phyloP scores from a whole-genome alignment of 2,888 invertebrate genomes.

The Amphipyra berbera region DNA sequence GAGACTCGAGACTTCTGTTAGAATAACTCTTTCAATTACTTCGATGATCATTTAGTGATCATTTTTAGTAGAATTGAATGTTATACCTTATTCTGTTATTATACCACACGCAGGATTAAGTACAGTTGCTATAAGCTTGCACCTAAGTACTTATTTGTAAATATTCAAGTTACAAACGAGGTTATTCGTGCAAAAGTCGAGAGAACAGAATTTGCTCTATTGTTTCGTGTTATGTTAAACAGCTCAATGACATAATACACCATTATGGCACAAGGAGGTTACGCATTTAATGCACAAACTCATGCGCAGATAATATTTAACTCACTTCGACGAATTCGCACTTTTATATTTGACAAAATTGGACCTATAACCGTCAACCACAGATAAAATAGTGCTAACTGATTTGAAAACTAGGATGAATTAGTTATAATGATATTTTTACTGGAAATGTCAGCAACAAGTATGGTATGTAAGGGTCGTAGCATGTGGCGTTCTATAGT shows the following conservation, averaged over 20 bases:
- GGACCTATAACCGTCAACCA: slow-evolving; percentile 6
- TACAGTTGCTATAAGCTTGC: slow-evolving; percentile 3
- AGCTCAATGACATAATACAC: slow-evolving; percentile 37
- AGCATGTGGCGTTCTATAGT: too few species aligned
- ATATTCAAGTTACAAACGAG: slow-evolving; percentile 30
- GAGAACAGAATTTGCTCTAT: slow-evolving; percentile 27
- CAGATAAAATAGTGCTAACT: background rate
- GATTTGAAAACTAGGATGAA: too few species aligned
- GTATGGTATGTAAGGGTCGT: too few species aligned
- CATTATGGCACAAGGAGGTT: slow-evolving; percentile 39
- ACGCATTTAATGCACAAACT: slow-evolving; percentile 46
- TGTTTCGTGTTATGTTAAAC: slow-evolving; percentile 47
- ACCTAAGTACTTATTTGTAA: slow-evolving; percentile 21
- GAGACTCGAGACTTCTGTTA: slow-evolving; percentile 6
- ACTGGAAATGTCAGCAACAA: background rate
- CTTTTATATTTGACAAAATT: background rate
- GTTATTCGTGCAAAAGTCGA: slow-evolving; percentile 28
- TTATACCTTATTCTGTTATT: background rate
- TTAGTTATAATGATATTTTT: too few species aligned
- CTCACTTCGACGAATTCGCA: slow-evolving; percentile 16
- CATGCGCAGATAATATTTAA: slow-evolving; percentile 35
- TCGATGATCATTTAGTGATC: too few species aligned
- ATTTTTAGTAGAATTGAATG: too few species aligned
- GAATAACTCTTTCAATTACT: too few species aligned
- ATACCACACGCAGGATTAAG: slow-evolving; percentile 1